These are phyloP conservation scores for Siniperca undulata DNA, from an alignment of 2,797 vertebrate species.

Conservation along the genomic window DNA sequence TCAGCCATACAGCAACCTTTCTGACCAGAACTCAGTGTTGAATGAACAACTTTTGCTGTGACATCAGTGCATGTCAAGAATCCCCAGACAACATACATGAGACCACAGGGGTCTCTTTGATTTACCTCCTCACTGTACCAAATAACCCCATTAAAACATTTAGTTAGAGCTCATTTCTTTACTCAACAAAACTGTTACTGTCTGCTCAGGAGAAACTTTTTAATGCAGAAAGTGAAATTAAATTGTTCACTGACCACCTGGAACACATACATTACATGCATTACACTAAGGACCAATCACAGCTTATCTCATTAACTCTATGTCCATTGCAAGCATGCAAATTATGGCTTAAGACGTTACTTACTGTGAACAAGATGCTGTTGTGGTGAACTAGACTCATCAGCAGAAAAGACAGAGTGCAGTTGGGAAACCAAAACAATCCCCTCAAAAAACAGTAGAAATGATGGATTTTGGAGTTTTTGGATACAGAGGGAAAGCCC, in stretches of 20 bases:
- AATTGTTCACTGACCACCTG: not conserved
- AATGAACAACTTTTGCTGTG: not conserved
- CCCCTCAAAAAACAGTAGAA: not conserved
- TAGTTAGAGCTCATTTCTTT: not conserved
- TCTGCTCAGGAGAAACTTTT: not conserved
- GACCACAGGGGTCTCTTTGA: not conserved
- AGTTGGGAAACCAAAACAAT: not conserved
- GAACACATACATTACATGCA: not conserved
- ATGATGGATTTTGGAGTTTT: not conserved
- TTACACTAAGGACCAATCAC: not conserved
- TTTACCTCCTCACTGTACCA: not conserved
- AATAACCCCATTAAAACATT: not conserved
- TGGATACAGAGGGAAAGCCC: not conserved
- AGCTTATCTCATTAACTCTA: not conserved
- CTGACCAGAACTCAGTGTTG: not conserved
- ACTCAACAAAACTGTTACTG: too few relatives aligned
- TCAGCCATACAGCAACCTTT: not conserved
- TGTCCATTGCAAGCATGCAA: not conserved
- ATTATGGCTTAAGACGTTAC: slow-evolving; percentile 9
- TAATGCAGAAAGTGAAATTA: not conserved
- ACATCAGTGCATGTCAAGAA: not conserved
- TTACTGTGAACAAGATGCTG: slow-evolving; percentile 40
- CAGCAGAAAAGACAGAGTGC: not conserved
- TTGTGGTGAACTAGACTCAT: slow-evolving; percentile 39
- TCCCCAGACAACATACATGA: not conserved